phyloP scores from a whole-genome alignment of 2,113 vertebrate genomes.

The Motacilla tschutschensis region DNA sequence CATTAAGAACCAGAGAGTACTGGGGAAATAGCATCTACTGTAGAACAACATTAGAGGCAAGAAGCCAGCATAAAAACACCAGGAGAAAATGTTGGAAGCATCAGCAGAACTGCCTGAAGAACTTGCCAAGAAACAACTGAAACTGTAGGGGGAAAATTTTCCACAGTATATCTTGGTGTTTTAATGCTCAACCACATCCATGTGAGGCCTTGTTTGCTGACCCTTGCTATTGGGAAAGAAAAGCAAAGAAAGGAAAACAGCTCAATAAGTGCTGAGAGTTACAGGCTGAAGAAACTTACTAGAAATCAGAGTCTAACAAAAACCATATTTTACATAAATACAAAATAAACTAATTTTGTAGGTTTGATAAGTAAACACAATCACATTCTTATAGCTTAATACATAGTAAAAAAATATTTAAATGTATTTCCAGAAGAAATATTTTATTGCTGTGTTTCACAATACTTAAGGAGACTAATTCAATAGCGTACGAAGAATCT shows the following conservation, averaged over 20 bases:
- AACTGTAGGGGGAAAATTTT: background rate
- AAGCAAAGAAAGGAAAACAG: background rate
- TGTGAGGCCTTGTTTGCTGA: background rate
- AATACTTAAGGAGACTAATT: background rate
- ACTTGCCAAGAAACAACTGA: conserved; percentile 12
- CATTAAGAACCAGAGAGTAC: background rate
- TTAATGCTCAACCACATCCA: background rate
- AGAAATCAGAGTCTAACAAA: background rate
- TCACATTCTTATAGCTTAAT: background rate
- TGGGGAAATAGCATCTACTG: background rate
- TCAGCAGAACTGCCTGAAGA: background rate
- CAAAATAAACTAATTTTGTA: background rate
- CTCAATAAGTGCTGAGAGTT: background rate
- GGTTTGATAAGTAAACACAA: background rate
- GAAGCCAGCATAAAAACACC: background rate
- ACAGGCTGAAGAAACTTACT: background rate
- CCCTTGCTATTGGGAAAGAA: background rate
- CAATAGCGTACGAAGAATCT: background rate
- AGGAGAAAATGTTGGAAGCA: conserved; percentile 5
- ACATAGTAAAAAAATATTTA: background rate
- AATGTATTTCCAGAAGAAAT: background rate
- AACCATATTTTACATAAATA: background rate
- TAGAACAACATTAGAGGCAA: background rate
- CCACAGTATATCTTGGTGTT: background rate
- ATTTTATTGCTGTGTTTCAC: background rate